A percentile compares a stretch with the other conserved stretches of the same genome.
phyloP scores from a whole-genome alignment of 2,797 vertebrate genomes.

The Anguilla anguilla region DNA sequence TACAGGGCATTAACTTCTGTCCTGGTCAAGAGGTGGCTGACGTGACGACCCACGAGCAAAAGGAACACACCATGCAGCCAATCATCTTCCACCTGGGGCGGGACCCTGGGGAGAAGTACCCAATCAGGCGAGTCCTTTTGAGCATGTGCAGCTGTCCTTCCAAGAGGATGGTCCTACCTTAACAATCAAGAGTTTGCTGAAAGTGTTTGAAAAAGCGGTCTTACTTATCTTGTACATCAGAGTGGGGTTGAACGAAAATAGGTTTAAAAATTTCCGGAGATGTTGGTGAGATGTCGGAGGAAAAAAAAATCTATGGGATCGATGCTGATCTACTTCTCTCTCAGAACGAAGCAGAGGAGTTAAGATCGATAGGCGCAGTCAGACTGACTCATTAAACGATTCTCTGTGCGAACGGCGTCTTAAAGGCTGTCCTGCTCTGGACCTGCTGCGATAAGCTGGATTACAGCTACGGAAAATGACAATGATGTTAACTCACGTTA shows the following conservation, averaged over 20 bases:
- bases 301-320: slow-evolving; percentile 57
- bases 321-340: slow-evolving; percentile 64
- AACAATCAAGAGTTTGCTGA: background rate
- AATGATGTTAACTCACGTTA: slow-evolving; percentile 18
- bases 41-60: slow-evolving; percentile 79
- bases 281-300: background rate
- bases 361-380: slow-evolving; percentile 69
- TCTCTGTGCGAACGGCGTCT: slow-evolving; percentile 55
- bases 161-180: background rate
- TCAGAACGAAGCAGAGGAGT: slow-evolving; percentile 30
- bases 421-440: slow-evolving; percentile 57
- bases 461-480: slow-evolving; percentile 62
- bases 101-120: slow-evolving; percentile 91
- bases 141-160: background rate
- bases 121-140: slow-evolving; percentile 77
- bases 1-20: slow-evolving; percentile 91
- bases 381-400: slow-evolving; percentile 66
- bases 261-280: background rate
- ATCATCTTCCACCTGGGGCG: slow-evolving; percentile 90
- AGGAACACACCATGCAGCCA: slow-evolving; percentile 81
- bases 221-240: background rate
- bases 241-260: background rate
- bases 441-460: slow-evolving; percentile 56
- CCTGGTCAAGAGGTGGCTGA: slow-evolving; percentile 85
- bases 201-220: background rate